Evolutionary conservation across 2,797 vertebrate species (phyloP).

Genomic region (Chromobotia macracanthus): DNA sequence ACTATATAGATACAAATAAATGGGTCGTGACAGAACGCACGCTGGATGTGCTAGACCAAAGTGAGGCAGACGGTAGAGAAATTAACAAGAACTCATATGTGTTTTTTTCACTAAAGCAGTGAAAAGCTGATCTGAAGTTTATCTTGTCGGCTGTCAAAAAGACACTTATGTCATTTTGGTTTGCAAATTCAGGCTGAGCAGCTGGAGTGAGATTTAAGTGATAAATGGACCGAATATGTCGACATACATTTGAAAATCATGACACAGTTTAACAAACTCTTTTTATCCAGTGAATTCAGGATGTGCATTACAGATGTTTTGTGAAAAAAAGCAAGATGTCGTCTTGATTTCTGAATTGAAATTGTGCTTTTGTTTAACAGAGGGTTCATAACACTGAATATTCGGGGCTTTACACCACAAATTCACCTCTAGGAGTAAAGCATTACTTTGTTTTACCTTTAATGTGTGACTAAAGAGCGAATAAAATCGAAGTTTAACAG

Average conservation of each 20-base stretch:
- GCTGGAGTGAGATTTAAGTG: slow-evolving; percentile 38
- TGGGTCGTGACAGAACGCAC: too few species aligned
- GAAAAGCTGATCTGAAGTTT: slow-evolving; percentile 31
- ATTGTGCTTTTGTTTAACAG: slow-evolving; percentile 10
- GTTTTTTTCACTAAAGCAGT: slow-evolving; percentile 21
- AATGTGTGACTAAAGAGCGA: slow-evolving; percentile 24
- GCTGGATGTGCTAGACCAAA: background rate
- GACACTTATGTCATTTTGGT: slow-evolving; percentile 23
- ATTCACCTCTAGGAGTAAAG: background rate
- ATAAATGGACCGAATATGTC: slow-evolving; percentile 35
- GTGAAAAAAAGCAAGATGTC: background rate
- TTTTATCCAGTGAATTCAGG: slow-evolving; percentile 12
- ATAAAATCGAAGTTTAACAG: slow-evolving; percentile 16
- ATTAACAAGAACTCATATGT: background rate
- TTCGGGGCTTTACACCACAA: background rate
- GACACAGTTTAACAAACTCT: slow-evolving; percentile 2
- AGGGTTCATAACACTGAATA: background rate
- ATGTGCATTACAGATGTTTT: slow-evolving; percentile 35
- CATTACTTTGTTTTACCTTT: slow-evolving; percentile 20
- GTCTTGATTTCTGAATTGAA: slow-evolving; percentile 8
- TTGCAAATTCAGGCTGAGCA: slow-evolving; percentile 28
- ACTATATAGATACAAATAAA: too few species aligned
- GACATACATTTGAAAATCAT: slow-evolving; percentile 35
- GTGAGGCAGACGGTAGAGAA: background rate
- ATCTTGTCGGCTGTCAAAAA: slow-evolving; percentile 24